Conservation (phyloP, 2,113 vertebrate species). For the Zeus faber region DNA sequence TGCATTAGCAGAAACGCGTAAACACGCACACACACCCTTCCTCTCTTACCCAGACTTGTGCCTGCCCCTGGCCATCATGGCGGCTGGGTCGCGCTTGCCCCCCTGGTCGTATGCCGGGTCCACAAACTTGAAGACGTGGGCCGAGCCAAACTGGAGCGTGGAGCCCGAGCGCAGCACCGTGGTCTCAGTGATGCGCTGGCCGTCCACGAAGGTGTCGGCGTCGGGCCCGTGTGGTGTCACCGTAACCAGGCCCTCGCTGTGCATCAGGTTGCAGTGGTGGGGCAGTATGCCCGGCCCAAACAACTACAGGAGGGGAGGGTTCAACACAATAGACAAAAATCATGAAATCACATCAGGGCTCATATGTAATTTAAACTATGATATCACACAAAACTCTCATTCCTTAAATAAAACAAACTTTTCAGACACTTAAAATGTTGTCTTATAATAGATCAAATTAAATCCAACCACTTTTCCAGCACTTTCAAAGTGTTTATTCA, state of each 20-base stretch:
- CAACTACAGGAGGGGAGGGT: slow-evolving; percentile 71
- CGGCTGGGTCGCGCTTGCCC: slow-evolving; percentile 81
- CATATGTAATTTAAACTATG: too few species aligned
- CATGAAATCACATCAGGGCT: too few species aligned
- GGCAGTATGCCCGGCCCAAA: slow-evolving; percentile 93
- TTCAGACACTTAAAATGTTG: too few species aligned
- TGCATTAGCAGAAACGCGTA: too few species aligned
- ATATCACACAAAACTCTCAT: too few species aligned
- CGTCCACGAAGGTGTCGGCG: slow-evolving; percentile 91
- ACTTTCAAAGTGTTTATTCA: too few species aligned
- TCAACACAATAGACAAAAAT: too few species aligned
- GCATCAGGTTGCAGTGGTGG: slow-evolving; percentile 95
- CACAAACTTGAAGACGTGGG: slow-evolving; percentile 96
- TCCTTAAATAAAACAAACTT: too few species aligned
- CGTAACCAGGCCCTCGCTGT: slow-evolving; percentile 94
- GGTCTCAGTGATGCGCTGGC: slow-evolving; percentile 88
- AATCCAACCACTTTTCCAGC: too few species aligned
- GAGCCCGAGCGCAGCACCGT: slow-evolving; percentile 91
- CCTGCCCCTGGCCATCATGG: slow-evolving; percentile 80
- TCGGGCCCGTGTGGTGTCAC: slow-evolving; percentile 89
- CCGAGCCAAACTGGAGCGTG: slow-evolving; percentile 90
- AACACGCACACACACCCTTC: slow-evolving; percentile 1
- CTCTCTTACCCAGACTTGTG: slow-evolving; percentile 86
- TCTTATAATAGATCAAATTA: too few species aligned
- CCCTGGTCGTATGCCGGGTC: slow-evolving; percentile 94